Conservation (phyloP, 30 jellyfish, hydroid and myxozoan species). For the Hydractinia echinata region DNA sequence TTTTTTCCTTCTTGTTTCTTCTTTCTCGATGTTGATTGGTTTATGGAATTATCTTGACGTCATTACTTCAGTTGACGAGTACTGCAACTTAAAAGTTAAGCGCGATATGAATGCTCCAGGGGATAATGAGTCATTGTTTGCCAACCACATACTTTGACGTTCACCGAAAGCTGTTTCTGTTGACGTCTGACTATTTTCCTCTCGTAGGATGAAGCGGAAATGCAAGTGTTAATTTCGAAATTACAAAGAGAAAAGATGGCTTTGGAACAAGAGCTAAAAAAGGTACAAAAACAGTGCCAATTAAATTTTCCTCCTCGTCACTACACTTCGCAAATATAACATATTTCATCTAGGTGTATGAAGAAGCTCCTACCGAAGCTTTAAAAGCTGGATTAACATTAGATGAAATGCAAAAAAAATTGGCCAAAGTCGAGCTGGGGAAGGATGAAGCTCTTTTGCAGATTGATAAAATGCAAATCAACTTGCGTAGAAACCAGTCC, state of each 20-base stretch:
- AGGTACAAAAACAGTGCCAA: slow-evolving; percentile 40
- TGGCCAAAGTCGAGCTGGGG: slow-evolving; percentile 59
- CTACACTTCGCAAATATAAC: no score
- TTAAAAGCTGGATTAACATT: slow-evolving; percentile 53
- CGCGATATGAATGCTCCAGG: no score
- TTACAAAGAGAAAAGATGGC: slow-evolving; percentile 77
- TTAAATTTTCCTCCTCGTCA: background rate
- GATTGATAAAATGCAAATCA: slow-evolving; percentile 52
- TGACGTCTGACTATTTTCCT: background rate
- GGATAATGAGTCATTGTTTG: no score
- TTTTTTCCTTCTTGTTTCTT: no score
- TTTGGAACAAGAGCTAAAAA: slow-evolving; percentile 85
- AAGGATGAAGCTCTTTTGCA: slow-evolving; percentile 75
- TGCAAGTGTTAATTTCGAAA: slow-evolving; percentile 74
- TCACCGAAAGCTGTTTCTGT: no score
- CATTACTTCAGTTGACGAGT: no score
- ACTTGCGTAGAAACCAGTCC: slow-evolving; percentile 40
- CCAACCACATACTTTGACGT: no score
- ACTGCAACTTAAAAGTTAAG: no score
- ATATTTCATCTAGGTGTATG: slow-evolving; percentile 41
- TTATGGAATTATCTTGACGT: no score
- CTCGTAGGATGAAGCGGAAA: slow-evolving; percentile 85
- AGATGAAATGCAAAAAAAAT: slow-evolving; percentile 65
- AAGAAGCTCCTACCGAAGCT: slow-evolving; percentile 69
- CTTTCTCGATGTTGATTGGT: no score